phyloP scores from a whole-genome alignment of 2,888 invertebrate genomes.

The Drosophila fulvimacula region DNA sequence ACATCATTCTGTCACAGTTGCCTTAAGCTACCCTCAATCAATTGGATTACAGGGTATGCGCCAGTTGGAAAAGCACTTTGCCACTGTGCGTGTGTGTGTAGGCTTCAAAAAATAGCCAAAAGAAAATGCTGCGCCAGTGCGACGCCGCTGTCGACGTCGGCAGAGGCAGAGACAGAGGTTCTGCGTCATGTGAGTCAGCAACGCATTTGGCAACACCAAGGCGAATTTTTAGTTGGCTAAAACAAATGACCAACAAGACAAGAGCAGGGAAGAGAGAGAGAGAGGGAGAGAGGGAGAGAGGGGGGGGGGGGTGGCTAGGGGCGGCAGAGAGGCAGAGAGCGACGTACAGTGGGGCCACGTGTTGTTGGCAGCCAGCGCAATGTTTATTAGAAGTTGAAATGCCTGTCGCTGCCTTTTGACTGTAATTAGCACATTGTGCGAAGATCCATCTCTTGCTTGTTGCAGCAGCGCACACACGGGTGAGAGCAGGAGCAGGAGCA shows the following conservation, averaged over 20 bases:
- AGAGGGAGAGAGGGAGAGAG: not conserved
- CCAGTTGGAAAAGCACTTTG: slow-evolving; percentile 59
- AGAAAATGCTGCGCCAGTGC: slow-evolving; percentile 57
- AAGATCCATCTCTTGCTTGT: slow-evolving; percentile 32
- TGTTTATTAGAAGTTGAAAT: slow-evolving; percentile 67
- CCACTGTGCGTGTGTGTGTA: slow-evolving; percentile 19
- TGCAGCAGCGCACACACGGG: slow-evolving; percentile 1
- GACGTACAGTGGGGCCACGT: slow-evolving; percentile 41
- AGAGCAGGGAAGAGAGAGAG: slow-evolving; percentile 22
- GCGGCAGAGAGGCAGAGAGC: not conserved
- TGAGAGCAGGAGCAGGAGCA: too few species aligned
- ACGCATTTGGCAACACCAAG: slow-evolving; percentile 72
- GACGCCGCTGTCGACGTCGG: slow-evolving; percentile 55
- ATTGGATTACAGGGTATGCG: slow-evolving; percentile 31
- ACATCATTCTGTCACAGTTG: too few species aligned
- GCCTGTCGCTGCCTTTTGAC: slow-evolving; percentile 65
- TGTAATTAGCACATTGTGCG: slow-evolving; percentile 78
- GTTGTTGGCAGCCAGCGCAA: slow-evolving; percentile 47
- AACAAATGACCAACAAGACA: slow-evolving; percentile 54
- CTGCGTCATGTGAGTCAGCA: slow-evolving; percentile 81
- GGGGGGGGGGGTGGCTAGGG: too few species aligned
- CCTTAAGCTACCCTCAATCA: not conserved
- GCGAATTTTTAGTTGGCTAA: slow-evolving; percentile 61
- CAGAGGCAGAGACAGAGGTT: slow-evolving; percentile 41
- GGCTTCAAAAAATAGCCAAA: slow-evolving; percentile 49